Evolutionary conservation across 2,797 vertebrate species (phyloP).

Genomic region (Leuciscus waleckii): DNA sequence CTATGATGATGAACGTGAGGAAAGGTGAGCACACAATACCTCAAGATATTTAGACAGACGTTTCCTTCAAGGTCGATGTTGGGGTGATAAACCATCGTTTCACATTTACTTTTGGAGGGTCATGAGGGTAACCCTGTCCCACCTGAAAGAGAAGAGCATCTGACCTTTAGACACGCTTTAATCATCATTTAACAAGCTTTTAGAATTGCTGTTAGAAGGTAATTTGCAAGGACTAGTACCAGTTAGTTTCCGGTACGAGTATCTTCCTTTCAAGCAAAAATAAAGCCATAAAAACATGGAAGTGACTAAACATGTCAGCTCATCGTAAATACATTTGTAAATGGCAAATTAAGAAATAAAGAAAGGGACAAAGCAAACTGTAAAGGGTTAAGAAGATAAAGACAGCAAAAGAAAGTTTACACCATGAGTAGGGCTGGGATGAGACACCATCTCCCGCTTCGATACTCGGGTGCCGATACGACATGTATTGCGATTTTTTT

Average conservation of each 20-base stretch:
- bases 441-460: too few relatives aligned
- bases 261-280: neutral
- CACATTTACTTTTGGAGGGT: constrained; percentile 97
- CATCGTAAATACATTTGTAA: neutral
- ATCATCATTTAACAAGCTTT: neutral
- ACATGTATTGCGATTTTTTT: too few relatives aligned
- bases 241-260: neutral
- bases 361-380: neutral
- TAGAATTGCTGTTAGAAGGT: neutral
- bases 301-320: neutral
- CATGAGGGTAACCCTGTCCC: constrained; percentile 95
- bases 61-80: constrained; percentile 98
- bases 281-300: neutral
- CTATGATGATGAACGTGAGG: neutral
- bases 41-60: constrained; percentile 97
- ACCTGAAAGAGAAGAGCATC: constrained; percentile 75
- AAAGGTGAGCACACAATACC: constrained; percentile 73
- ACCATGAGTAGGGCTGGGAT: neutral
- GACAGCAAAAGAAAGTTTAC: neutral
- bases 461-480: too few relatives aligned
- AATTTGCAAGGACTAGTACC: too few relatives aligned
- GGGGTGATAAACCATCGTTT: constrained; percentile 97
- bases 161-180: neutral
- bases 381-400: neutral
- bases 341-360: neutral